Evolutionary conservation across 2,797 vertebrate species (phyloP).

Genomic region (Gallinago nigripennis): DNA sequence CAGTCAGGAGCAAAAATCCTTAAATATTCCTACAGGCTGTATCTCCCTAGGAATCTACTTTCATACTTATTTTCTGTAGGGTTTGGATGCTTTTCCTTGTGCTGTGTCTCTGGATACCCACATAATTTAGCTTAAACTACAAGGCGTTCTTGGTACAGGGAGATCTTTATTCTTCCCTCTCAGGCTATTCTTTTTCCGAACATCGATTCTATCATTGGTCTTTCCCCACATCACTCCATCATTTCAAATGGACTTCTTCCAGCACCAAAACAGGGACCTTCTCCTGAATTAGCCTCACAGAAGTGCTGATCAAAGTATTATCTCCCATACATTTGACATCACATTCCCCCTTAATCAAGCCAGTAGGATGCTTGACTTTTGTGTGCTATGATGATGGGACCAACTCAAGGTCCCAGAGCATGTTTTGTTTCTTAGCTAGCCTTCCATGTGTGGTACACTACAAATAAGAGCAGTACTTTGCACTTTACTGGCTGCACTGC

Average conservation of each 20-base stretch:
- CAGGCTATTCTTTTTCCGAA: background rate
- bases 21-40: background rate
- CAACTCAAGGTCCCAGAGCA: fast-evolving
- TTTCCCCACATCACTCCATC: background rate
- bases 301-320: background rate
- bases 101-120: background rate
- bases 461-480: background rate
- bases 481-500: background rate
- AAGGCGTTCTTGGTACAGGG: background rate
- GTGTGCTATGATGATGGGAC: background rate
- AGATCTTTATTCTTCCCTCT: background rate
- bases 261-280: background rate
- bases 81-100: background rate
- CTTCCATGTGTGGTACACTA: background rate
- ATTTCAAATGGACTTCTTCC: background rate
- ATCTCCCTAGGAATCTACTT: background rate
- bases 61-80: background rate
- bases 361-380: background rate
- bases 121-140: fast-evolving
- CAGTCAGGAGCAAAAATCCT: background rate
- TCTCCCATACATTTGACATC: background rate
- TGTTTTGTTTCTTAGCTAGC: background rate
- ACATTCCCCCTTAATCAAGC: background rate
- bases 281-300: background rate
- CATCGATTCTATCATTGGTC: background rate